These are phyloP conservation scores for Chloroceryle aenea DNA, from an alignment of 2,113 vertebrate genomes.

Conservation along the genomic window DNA sequence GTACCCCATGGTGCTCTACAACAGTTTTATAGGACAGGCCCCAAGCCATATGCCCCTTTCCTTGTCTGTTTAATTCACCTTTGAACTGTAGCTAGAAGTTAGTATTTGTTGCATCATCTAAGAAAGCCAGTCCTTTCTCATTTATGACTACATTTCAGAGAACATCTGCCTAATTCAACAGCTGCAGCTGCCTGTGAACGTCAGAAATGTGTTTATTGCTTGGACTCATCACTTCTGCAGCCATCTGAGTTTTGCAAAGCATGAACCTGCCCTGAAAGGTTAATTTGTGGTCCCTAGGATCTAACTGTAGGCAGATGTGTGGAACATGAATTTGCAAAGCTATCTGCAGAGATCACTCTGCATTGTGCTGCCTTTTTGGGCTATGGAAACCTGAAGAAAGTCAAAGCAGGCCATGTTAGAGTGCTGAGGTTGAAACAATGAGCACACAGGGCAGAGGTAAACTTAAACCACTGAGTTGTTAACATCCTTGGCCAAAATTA, in stretches of 20 bases:
- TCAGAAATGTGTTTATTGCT: background rate
- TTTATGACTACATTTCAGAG: background rate
- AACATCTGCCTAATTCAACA: background rate
- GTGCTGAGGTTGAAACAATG: background rate
- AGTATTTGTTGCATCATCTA: background rate
- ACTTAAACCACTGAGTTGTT: background rate
- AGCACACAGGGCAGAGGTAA: background rate
- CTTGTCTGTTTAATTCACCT: background rate
- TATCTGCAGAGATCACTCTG: background rate
- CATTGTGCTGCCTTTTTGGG: background rate
- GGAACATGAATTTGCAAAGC: background rate
- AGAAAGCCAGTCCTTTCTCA: background rate
- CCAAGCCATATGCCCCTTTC: background rate
- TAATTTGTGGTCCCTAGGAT: background rate
- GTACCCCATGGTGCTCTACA: background rate
- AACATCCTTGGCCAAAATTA: background rate
- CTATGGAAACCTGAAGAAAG: background rate
- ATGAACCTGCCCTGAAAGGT: background rate
- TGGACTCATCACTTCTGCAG: background rate
- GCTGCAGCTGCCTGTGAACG: background rate
- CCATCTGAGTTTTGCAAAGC: background rate
- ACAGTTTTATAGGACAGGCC: background rate
- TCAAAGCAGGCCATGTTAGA: background rate
- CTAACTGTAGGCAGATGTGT: background rate
- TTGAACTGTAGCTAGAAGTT: background rate